Percentiles rank a stretch among this genome's conserved stretches.
These are phyloP conservation scores for Drosophila ezoana DNA, from an alignment of 2,888 invertebrate genomes.

Conservation along the genomic window DNA sequence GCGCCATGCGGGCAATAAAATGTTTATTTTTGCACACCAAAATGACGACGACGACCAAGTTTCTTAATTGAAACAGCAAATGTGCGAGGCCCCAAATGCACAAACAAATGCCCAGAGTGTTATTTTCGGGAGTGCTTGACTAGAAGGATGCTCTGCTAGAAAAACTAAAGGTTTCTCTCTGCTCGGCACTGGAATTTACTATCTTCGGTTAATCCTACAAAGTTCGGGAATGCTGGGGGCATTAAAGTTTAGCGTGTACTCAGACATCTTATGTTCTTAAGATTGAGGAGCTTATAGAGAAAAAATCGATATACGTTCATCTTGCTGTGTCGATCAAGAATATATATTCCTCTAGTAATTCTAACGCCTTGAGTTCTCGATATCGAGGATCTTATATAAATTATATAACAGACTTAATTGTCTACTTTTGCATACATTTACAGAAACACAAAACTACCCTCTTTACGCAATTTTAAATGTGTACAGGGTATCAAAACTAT, in stretches of 20 bases:
- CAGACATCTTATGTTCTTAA: too few species aligned
- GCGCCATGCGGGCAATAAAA: conserved; percentile 74
- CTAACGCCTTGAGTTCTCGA: too few species aligned
- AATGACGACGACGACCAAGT: conserved; percentile 48
- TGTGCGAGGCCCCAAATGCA: conserved; percentile 31
- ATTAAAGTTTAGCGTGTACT: too few species aligned
- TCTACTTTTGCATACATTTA: background rate
- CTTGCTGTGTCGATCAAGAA: too few species aligned
- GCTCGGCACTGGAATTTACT: background rate
- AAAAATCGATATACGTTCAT: too few species aligned
- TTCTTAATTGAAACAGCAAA: conserved; percentile 63
- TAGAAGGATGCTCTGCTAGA: background rate
- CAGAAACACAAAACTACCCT: background rate
- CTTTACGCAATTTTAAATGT: background rate
- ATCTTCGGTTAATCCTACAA: background rate
- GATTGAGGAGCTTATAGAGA: too few species aligned
- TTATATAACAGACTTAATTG: too few species aligned
- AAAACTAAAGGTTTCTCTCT: background rate
- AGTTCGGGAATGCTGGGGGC: background rate
- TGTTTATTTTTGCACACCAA: conserved; percentile 70
- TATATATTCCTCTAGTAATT: too few species aligned
- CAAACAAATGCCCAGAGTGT: background rate
- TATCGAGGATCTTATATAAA: too few species aligned
- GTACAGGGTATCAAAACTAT: background rate
- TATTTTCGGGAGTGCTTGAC: background rate